Percentiles rank a stretch among this genome's conserved stretches.
These are phyloP conservation scores for Mormyrus lacerda DNA, from an alignment of 2,113 vertebrate species.

Conservation along the genomic window DNA sequence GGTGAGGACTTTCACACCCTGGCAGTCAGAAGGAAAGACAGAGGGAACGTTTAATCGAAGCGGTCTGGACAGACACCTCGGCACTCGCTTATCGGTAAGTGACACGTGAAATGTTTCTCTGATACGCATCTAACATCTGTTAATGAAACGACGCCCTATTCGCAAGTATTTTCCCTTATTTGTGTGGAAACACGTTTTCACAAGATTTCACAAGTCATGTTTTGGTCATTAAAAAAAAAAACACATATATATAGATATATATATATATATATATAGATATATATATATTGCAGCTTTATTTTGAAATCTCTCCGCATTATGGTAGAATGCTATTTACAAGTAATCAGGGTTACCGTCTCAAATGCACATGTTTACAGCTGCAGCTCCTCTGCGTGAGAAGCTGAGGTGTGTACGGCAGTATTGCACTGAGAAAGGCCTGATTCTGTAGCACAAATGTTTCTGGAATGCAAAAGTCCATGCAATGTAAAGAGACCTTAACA, in stretches of 20 bases:
- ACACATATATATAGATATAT: neutral
- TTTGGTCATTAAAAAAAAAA: neutral
- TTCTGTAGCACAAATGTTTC: neutral
- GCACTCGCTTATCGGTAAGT: constrained; percentile 27
- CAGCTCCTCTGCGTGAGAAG: neutral
- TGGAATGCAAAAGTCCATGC: neutral
- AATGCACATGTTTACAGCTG: neutral
- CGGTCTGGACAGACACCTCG: neutral
- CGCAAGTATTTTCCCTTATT: neutral
- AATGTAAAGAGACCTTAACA: neutral
- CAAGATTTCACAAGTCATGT: neutral
- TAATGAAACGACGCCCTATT: neutral
- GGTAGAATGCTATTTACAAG: neutral
- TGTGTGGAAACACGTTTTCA: neutral
- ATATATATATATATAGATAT: neutral
- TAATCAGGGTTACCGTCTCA: no score
- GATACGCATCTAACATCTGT: neutral
- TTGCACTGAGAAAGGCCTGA: neutral
- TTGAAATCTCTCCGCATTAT: neutral
- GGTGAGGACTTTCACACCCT: constrained; percentile 40
- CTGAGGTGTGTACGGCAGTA: neutral
- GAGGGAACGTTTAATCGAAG: constrained; percentile 12
- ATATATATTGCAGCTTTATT: neutral
- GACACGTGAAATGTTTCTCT: neutral
- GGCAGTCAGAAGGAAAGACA: constrained; percentile 32